Evolutionary conservation across 1,140 invertebrate genomes (phyloP).

Genomic region (Reticulitermes speratus): DNA sequence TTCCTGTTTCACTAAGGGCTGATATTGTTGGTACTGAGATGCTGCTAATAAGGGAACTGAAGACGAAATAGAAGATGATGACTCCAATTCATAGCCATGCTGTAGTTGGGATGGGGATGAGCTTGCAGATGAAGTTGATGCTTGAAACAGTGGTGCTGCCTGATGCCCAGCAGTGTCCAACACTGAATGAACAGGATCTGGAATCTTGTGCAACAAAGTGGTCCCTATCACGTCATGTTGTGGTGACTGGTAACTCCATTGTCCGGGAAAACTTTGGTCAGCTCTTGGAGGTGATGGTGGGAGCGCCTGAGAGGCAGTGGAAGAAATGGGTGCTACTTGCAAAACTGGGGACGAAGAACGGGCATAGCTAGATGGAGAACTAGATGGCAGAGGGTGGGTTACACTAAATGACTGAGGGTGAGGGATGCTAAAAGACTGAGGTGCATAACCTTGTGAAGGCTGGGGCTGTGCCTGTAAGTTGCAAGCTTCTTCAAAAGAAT

Average conservation of each 20-base stretch:
- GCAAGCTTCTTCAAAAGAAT: not conserved
- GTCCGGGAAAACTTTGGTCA: not conserved
- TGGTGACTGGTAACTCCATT: not conserved
- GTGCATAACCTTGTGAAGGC: not conserved
- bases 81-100: not conserved
- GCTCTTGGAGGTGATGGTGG: not conserved
- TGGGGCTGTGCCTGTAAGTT: not conserved
- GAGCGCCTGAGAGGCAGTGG: not conserved
- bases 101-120: not conserved
- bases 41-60: not conserved
- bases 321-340: conserved; percentile 2
- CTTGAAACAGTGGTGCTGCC: not conserved
- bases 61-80: not conserved
- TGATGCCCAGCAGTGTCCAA: not conserved
- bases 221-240: not conserved
- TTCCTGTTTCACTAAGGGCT: not conserved
- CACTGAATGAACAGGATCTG: not conserved
- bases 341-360: not conserved
- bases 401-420: not conserved
- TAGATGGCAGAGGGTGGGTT: not conserved
- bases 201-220: not conserved
- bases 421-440: not conserved
- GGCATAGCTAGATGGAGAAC: not conserved
- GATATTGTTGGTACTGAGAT: not conserved
- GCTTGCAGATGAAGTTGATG: not conserved